Evolutionary conservation across 2,113 vertebrate species (phyloP), one percentile per base, ranked within the genome.

Genomic region (Anolis carolinensis): DNA sequence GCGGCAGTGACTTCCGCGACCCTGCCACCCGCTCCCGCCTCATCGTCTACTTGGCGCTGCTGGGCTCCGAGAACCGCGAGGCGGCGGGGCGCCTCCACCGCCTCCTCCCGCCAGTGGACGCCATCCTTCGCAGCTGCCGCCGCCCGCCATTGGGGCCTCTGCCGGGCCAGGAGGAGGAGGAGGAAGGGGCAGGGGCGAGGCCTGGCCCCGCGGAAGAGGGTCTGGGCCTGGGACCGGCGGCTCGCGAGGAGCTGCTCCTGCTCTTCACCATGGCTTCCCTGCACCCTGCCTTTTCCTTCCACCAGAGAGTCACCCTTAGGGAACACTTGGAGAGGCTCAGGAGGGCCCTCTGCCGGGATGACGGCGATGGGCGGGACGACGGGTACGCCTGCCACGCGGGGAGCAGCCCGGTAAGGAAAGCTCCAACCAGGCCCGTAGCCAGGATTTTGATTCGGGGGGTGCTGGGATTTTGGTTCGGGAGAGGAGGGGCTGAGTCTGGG

Each of bases 181-280:
- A 88, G 70, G 89, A 90, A 18, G 92, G 86, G 16, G 68, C 63
- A 2, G 90, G 82, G 87, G 89, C 91, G 91, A 90, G 94, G 94
- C 90, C 59, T 72, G 90, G 68, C 82, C 94, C 13, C 83, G 91
- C 48, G 94, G 39, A 90, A 93, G 63, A 25, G 77, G 94, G 91
- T 85, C 93, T 96, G 78, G 95, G 93, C 72, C 91, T 96, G 79
- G 95, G 94, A 65, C 91, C 87, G 44, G 81, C 94, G 84, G 96
- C 95, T 44, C 96, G 97, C 91, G 98, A 99, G 92, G 98, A 99
- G 92, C 89, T 99, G 92, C 96, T 97, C 34, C 95, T 99, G 95
- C 98, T 99, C 11, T 98, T 98, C 88, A 99, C 98, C 87, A 99
- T 99, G 98, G 98, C 98, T 62, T 98, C 98, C 1, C 92, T 99